Evolutionary conservation across 1,140 invertebrate species (phyloP).

Genomic region (Asobara japonica): DNA sequence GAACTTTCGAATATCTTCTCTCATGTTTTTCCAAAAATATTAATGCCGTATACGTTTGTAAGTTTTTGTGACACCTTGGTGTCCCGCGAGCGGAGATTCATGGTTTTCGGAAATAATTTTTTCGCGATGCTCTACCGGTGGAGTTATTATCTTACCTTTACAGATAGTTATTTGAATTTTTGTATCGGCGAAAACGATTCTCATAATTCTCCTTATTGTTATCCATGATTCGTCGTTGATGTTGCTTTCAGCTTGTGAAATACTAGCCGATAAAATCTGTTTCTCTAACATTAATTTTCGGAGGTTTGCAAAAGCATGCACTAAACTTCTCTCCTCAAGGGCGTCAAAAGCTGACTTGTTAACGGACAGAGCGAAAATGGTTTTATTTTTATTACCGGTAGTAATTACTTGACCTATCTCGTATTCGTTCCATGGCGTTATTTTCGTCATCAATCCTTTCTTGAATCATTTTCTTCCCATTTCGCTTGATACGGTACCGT

Average conservation of each 20-base stretch:
- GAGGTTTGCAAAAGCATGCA: background rate
- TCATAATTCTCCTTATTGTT: background rate
- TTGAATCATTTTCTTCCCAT: background rate
- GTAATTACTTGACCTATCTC: background rate
- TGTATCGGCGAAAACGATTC: conserved; percentile 1
- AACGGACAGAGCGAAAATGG: background rate
- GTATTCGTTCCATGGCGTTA: background rate
- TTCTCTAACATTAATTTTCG: background rate
- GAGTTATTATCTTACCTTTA: conserved; percentile 14
- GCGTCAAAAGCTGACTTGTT: background rate
- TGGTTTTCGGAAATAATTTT: conserved; percentile 20
- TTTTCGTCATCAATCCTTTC: background rate
- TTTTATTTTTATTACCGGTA: background rate
- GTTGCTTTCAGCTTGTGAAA: background rate
- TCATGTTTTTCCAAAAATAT: conserved; percentile 36
- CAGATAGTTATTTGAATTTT: conserved; percentile 27
- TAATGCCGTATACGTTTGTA: conserved; percentile 27
- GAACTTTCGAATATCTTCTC: conserved; percentile 22
- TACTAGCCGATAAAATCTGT: background rate
- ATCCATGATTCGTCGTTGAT: background rate
- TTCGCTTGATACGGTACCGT: background rate
- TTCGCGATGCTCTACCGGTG: background rate
- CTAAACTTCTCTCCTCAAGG: background rate
- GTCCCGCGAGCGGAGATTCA: no score
- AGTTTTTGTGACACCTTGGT: conserved; percentile 36